A percentile compares a stretch with the other conserved stretches of the same genome.
phyloP scores from a whole-genome alignment of 2,888 invertebrate genomes.

The Phalera bucephala region DNA sequence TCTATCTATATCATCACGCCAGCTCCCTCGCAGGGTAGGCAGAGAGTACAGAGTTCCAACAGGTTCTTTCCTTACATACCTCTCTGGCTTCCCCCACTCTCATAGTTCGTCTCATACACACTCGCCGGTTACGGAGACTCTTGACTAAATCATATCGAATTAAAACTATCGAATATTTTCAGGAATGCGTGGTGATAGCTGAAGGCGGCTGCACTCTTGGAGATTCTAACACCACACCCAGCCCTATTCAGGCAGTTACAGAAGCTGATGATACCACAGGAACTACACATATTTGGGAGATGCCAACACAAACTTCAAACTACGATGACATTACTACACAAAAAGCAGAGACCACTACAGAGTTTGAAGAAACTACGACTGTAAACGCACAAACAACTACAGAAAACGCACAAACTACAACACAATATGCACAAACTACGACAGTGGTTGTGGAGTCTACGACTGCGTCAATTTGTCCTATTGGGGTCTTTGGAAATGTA shows the following conservation, averaged over 20 bases:
- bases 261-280: too few species aligned
- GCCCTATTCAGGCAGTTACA: neutral
- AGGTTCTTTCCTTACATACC: too few species aligned
- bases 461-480: constrained; percentile 19
- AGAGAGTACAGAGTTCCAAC: too few species aligned
- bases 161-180: constrained; percentile 6
- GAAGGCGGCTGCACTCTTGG: constrained; percentile 28
- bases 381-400: neutral
- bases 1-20: too few species aligned
- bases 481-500: constrained; percentile 29
- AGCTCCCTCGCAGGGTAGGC: too few species aligned
- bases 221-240: neutral
- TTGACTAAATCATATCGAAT: too few species aligned
- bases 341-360: neutral
- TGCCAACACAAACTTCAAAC: neutral
- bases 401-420: neutral
- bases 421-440: neutral
- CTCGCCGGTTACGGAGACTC: too few species aligned
- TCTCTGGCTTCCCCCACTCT: too few species aligned
- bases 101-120: too few species aligned
- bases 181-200: constrained; percentile 25
- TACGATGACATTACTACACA: neutral
- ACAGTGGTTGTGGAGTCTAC: too few species aligned
- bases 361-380: neutral
- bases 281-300: too few species aligned